These are phyloP conservation scores for Mormoops blainvillei DNA, from an alignment of 2,113 vertebrate genomes.

Conservation along the genomic window DNA sequence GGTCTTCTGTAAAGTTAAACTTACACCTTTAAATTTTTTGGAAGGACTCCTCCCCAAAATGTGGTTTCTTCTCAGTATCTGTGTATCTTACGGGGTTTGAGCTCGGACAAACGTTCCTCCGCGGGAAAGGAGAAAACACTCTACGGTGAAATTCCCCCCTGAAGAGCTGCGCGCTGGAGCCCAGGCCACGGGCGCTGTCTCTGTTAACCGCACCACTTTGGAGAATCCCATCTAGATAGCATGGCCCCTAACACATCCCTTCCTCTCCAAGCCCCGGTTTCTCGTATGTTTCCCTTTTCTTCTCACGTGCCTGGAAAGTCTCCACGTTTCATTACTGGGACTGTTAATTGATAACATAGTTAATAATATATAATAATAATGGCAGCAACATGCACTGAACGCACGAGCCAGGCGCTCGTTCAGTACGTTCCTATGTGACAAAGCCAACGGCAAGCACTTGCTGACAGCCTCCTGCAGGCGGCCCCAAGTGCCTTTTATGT, in stretches of 20 bases:
- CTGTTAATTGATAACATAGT: not conserved
- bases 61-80: too few relatives aligned
- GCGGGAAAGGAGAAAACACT: not conserved
- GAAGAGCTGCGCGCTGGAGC: not conserved
- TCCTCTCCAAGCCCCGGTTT: not conserved
- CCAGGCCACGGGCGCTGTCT: too few relatives aligned
- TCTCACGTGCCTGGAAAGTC: not conserved
- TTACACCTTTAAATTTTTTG: not conserved
- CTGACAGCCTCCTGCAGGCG: not conserved
- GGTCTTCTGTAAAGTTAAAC: not conserved
- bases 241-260: not conserved
- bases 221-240: not conserved
- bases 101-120: not conserved
- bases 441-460: too few relatives aligned
- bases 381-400: not conserved
- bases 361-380: not conserved
- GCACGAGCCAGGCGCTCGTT: not conserved
- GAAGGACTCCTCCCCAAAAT: not conserved
- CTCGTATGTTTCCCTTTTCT: not conserved
- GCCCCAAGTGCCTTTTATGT: not conserved
- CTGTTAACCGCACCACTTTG: too few relatives aligned
- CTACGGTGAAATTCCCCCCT: not conserved
- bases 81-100: not conserved
- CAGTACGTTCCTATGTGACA: too few relatives aligned
- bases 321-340: not conserved